Evolutionary conservation across 1,140 invertebrate species (phyloP).

Genomic region (Drosophila quadrilineata): DNA sequence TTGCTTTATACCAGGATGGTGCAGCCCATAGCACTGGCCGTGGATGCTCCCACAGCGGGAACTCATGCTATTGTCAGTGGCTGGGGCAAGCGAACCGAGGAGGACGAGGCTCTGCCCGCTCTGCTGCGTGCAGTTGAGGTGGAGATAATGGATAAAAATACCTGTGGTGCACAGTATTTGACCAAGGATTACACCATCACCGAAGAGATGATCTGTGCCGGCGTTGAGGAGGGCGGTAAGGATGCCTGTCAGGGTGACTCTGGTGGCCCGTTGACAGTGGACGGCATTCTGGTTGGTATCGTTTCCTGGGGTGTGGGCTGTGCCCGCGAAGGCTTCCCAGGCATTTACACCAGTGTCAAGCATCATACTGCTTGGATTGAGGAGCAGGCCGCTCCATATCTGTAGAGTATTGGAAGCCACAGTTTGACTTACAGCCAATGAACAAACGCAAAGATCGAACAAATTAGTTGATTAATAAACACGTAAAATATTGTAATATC

Average conservation of each 20-base stretch:
- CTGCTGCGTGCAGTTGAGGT: slow-evolving; percentile 70
- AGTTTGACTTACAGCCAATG: slow-evolving; percentile 1
- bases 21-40: slow-evolving; percentile 61
- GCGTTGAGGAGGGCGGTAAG: slow-evolving; percentile 70
- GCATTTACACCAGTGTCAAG: slow-evolving; percentile 56
- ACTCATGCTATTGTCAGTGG: slow-evolving; percentile 80
- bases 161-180: slow-evolving; percentile 53
- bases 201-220: slow-evolving; percentile 88
- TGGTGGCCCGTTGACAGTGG: slow-evolving; percentile 53
- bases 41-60: slow-evolving; percentile 25
- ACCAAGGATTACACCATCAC: slow-evolving; percentile 82
- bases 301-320: slow-evolving; percentile 67
- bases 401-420: slow-evolving; percentile 10
- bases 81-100: slow-evolving; percentile 81
- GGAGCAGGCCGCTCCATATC: slow-evolving; percentile 51
- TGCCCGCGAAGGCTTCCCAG: slow-evolving; percentile 57
- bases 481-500: background rate
- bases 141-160: slow-evolving; percentile 74
- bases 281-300: slow-evolving; percentile 53
- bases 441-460: slow-evolving; percentile 48
- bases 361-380: slow-evolving; percentile 64
- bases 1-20: slow-evolving; percentile 42
- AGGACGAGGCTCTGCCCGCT: slow-evolving; percentile 45
- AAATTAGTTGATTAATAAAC: no score
- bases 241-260: slow-evolving; percentile 62